These are phyloP conservation scores for Apamea crenata DNA, from an alignment of 2,888 invertebrate genomes.

Conservation along the genomic window DNA sequence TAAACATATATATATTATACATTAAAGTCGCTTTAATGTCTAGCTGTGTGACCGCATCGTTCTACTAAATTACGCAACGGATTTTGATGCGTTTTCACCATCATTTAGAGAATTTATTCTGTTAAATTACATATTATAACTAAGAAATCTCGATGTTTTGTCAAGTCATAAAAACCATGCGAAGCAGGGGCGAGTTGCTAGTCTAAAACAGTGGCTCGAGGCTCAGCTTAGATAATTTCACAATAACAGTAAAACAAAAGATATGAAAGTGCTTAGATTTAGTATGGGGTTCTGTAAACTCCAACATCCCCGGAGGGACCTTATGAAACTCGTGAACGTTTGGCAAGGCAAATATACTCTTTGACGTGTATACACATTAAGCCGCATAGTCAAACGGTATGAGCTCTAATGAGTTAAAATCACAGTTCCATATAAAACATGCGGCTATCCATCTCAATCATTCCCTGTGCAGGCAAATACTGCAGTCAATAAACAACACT, in stretches of 20 bases:
- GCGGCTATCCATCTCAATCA: conserved; percentile 3
- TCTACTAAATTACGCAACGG: too few relatives aligned
- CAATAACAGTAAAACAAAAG: neutral
- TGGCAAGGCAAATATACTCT: conserved; percentile 33
- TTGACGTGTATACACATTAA: neutral
- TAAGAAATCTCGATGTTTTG: neutral
- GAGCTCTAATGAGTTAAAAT: conserved; percentile 22
- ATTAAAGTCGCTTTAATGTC: too few relatives aligned
- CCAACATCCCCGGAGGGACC: conserved; percentile 3
- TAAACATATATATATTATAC: too few relatives aligned
- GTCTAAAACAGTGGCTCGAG: neutral
- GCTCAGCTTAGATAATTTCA: neutral
- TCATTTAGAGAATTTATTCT: too few relatives aligned
- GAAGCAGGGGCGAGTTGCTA: neutral
- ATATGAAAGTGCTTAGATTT: conserved; percentile 4
- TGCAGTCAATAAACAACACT: conserved; percentile 15
- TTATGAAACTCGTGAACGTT: conserved; percentile 24
- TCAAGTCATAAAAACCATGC: neutral
- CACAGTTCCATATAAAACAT: neutral
- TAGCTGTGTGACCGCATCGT: too few relatives aligned
- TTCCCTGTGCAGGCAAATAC: conserved; percentile 4
- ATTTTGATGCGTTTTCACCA: too few relatives aligned
- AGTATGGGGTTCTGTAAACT: conserved; percentile 4
- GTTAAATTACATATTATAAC: too few relatives aligned
- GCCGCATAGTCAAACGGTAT: neutral